Percentiles rank a stretch among this genome's conserved stretches.
phyloP scores from a whole-genome alignment of 30 jellyfish, hydroid and myxozoan species.

The Cassiopea andromeda region DNA sequence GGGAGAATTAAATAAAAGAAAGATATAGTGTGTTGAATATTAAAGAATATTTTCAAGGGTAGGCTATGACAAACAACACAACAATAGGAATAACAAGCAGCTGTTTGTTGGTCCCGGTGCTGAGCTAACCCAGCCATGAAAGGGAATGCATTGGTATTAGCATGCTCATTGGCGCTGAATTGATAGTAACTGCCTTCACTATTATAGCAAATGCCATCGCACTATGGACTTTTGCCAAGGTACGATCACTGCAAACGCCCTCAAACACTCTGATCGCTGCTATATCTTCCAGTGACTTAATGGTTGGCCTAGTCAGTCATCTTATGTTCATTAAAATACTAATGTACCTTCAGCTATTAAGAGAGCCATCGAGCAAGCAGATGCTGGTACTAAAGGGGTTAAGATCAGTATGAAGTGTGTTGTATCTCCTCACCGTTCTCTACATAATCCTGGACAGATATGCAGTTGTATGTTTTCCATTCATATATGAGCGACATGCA shows the following conservation, averaged over 20 bases:
- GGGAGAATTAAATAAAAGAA: no score
- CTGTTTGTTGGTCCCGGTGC: neutral
- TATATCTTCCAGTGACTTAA: slow-evolving; percentile 14
- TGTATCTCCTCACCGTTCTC: slow-evolving; percentile 7
- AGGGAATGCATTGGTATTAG: neutral
- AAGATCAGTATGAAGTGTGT: neutral
- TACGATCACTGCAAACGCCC: slow-evolving; percentile 28
- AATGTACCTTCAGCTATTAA: neutral
- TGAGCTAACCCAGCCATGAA: neutral
- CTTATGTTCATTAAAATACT: neutral
- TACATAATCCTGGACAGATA: slow-evolving; percentile 29
- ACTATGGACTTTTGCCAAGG: slow-evolving; percentile 1
- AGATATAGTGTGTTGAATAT: no score
- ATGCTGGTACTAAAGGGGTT: neutral
- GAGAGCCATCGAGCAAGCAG: neutral
- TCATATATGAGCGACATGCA: neutral
- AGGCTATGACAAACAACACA: neutral
- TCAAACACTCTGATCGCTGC: slow-evolving; percentile 15
- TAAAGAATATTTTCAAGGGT: no score
- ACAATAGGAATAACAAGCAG: neutral
- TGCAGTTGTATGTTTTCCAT: slow-evolving; percentile 24
- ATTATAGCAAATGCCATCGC: neutral
- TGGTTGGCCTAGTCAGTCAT: slow-evolving; percentile 20
- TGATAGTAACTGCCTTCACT: slow-evolving; percentile 13
- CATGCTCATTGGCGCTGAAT: neutral